phyloP scores from a whole-genome alignment of 1,140 invertebrate genomes.

The Ephestia elutella region DNA sequence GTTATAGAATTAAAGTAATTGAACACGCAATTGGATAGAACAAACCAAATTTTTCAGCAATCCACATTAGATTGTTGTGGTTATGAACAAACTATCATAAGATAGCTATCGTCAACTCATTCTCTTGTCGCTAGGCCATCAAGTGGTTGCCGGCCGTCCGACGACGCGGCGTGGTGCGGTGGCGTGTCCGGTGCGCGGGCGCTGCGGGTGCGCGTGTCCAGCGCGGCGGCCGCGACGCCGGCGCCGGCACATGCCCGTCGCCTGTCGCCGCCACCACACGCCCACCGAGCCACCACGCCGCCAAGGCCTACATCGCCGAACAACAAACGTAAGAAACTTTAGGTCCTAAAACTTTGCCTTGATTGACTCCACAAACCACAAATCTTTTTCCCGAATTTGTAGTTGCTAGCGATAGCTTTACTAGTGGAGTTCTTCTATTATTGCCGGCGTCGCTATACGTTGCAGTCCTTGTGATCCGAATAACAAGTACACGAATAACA shows the following conservation, averaged over 20 bases:
- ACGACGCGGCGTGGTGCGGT: conserved; percentile 47
- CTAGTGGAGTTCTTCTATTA: no score
- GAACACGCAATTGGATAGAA: no score
- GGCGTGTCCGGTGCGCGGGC: conserved; percentile 45
- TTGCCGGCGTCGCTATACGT: no score
- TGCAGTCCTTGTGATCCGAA: no score
- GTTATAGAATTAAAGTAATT: no score
- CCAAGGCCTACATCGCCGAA: conserved; percentile 32
- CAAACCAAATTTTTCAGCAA: no score
- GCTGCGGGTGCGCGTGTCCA: conserved; percentile 39
- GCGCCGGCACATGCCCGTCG: conserved; percentile 51
- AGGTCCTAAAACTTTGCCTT: background rate
- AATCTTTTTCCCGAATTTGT: no score
- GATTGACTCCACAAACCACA: background rate
- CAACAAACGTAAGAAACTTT: conserved; percentile 36
- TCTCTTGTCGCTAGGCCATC: conserved; percentile 26
- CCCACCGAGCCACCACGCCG: conserved; percentile 55
- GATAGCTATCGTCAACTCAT: no score
- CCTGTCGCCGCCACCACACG: conserved; percentile 61
- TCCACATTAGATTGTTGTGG: no score
- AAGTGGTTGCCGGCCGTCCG: conserved; percentile 49
- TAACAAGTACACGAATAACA: no score
- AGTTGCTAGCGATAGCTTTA: no score
- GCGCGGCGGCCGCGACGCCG: conserved; percentile 32
- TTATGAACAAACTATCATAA: no score